A percentile compares a stretch with the other conserved stretches of the same genome.
Conservation (phyloP, 1,140 invertebrate species). For the Sycobia sp. region DNA sequence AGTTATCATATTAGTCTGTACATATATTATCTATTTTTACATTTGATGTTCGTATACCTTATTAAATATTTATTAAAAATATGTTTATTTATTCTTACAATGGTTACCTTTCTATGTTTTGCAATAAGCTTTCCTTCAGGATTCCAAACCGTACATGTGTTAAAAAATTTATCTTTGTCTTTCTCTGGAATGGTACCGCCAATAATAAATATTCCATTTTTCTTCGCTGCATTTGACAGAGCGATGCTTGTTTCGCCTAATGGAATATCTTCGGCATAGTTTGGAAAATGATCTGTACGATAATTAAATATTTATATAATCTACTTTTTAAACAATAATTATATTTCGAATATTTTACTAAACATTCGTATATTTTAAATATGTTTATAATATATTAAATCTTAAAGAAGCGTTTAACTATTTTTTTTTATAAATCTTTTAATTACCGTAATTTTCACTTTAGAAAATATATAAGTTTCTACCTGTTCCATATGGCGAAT, state of each 20-base stretch:
- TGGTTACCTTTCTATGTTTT: conserved; percentile 75
- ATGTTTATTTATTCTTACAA: neutral
- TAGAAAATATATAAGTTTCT: too few relatives aligned
- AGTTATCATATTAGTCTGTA: too few relatives aligned
- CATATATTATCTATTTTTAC: too few relatives aligned
- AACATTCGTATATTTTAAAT: too few relatives aligned
- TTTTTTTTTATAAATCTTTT: neutral
- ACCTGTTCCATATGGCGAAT: conserved; percentile 90
- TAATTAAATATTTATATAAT: neutral
- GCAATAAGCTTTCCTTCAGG: conserved; percentile 76
- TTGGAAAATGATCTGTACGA: conserved; percentile 72
- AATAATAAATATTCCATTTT: conserved; percentile 80
- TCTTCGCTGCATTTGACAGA: conserved; percentile 76
- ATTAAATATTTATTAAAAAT: neutral
- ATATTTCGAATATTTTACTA: neutral
- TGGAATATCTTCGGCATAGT: conserved; percentile 87
- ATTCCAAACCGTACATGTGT: conserved; percentile 90
- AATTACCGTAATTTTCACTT: neutral
- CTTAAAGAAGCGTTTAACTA: too few relatives aligned
- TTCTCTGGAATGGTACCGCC: conserved; percentile 90
- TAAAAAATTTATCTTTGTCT: conserved; percentile 76
- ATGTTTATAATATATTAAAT: neutral
- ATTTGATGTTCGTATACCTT: too few relatives aligned
- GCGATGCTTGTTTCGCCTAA: conserved; percentile 73
- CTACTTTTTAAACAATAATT: neutral